Conservation (phyloP, 2,888 invertebrate species). For the Andrena trimmerana region DNA sequence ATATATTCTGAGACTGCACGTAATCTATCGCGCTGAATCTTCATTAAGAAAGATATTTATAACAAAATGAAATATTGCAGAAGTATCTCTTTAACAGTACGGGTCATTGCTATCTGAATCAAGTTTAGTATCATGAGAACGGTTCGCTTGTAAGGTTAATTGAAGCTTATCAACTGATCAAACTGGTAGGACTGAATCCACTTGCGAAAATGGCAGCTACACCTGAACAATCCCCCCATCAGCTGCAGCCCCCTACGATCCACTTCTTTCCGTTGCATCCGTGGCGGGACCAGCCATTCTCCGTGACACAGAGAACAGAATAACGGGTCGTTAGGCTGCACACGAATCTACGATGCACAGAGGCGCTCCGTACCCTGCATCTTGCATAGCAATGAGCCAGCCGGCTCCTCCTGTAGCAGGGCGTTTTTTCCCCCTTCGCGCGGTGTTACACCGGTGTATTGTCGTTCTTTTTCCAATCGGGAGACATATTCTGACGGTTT, state of each 20-base stretch:
- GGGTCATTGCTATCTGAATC: no score
- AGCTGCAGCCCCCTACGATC: neutral
- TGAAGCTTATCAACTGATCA: no score
- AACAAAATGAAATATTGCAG: no score
- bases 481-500: slow-evolving; percentile 38
- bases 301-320: slow-evolving; percentile 24
- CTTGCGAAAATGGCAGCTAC: no score
- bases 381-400: slow-evolving; percentile 46
- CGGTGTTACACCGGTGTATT: slow-evolving; percentile 34
- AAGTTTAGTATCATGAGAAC: no score
- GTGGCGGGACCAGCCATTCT: neutral
- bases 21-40: no score
- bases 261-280: slow-evolving; percentile 16
- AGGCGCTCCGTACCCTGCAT: slow-evolving; percentile 13
- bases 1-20: no score
- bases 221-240: no score
- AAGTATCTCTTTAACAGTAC: no score
- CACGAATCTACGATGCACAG: slow-evolving; percentile 30
- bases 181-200: no score
- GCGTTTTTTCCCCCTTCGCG: neutral
- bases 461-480: slow-evolving; percentile 35
- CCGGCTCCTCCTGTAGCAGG: neutral
- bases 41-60: no score
- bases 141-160: no score
- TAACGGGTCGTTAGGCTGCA: slow-evolving; percentile 41